Evolutionary conservation across 2,888 invertebrate species (phyloP).

Genomic region (Ametastegia equiseti): DNA sequence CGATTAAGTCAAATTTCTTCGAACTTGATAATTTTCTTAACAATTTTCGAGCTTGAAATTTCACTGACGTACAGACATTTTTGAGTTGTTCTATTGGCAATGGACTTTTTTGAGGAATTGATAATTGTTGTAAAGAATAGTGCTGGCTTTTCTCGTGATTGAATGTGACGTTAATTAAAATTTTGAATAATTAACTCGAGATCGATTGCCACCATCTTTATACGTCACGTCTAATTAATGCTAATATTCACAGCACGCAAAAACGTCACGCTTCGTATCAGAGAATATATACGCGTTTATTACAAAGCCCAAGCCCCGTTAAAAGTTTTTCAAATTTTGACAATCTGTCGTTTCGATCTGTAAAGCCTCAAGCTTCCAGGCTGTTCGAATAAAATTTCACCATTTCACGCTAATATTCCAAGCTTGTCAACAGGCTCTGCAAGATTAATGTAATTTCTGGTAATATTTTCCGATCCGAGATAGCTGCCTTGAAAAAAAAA

Average conservation of each 20-base stretch:
- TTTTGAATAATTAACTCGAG: neutral
- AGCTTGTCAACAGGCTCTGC: neutral
- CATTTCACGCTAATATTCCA: too few species aligned
- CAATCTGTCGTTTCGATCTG: too few species aligned
- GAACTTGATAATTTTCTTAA: neutral
- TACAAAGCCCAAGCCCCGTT: neutral
- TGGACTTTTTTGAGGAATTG: neutral
- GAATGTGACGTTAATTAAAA: slow-evolving; percentile 4
- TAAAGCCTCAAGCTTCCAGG: neutral
- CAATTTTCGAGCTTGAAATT: neutral
- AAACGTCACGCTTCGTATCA: neutral
- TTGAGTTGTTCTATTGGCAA: neutral
- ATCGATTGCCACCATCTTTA: neutral
- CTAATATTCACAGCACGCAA: neutral
- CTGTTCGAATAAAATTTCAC: too few species aligned
- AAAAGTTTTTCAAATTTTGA: neutral
- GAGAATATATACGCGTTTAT: neutral
- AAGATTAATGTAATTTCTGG: neutral
- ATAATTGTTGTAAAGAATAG: slow-evolving; percentile 9
- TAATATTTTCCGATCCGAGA: neutral
- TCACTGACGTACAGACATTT: neutral
- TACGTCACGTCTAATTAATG: slow-evolving; percentile 5
- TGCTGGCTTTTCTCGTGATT: neutral
- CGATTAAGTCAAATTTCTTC: neutral
- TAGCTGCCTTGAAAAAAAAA: neutral